Evolutionary conservation across 2,113 vertebrate species (phyloP).

Genomic region (Heterotis niloticus): DNA sequence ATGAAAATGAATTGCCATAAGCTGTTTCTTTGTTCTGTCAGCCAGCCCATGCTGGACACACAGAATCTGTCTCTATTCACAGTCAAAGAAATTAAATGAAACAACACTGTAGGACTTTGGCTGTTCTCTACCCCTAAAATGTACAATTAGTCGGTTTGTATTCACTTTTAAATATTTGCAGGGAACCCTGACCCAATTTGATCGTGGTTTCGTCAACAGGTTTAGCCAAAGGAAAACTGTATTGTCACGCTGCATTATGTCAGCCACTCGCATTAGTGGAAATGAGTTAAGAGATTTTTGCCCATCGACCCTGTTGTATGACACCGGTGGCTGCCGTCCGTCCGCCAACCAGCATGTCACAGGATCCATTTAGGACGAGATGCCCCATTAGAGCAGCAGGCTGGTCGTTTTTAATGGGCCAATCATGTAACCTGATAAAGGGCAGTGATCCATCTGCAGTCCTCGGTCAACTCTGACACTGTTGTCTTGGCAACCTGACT

Average conservation of each 20-base stretch:
- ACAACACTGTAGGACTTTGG: not conserved
- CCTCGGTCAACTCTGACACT: conserved; percentile 73
- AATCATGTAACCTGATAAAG: conserved; percentile 70
- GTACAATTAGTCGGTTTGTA: not conserved
- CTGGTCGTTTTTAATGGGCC: conserved; percentile 55
- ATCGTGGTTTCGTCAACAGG: not conserved
- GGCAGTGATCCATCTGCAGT: conserved; percentile 70
- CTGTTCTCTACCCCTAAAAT: not conserved
- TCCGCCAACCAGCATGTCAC: conserved; percentile 51
- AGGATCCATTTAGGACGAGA: conserved; percentile 29
- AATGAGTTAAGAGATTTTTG: conserved; percentile 10
- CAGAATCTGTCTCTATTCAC: no score
- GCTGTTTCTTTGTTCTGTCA: no score
- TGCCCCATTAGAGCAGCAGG: conserved; percentile 41
- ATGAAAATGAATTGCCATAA: no score
- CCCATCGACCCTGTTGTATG: not conserved
- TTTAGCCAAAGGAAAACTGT: not conserved
- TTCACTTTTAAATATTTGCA: not conserved
- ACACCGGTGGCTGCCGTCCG: conserved; percentile 28
- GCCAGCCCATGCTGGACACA: no score
- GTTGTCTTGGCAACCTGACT: conserved; percentile 73
- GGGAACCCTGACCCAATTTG: not conserved
- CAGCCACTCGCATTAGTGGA: not conserved
- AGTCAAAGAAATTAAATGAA: no score
- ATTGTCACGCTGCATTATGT: not conserved